Evolutionary conservation across 2,113 vertebrate species (phyloP).

Genomic region (Ibidorhyncha struthersii): DNA sequence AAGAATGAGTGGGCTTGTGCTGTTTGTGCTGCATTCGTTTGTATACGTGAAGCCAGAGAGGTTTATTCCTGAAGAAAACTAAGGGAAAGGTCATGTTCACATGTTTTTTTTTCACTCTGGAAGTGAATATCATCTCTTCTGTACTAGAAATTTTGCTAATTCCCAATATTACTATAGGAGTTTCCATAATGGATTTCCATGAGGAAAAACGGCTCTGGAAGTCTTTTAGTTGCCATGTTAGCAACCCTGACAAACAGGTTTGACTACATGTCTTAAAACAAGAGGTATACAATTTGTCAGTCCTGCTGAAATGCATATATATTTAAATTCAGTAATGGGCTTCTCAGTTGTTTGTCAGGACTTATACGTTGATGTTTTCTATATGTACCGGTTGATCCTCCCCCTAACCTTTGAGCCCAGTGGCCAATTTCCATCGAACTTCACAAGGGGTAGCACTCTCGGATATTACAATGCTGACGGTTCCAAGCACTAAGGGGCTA

Average conservation of each 20-base stretch:
- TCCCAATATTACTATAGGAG: neutral
- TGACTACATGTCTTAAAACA: neutral
- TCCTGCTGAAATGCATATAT: neutral
- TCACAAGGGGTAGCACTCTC: neutral
- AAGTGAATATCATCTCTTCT: neutral
- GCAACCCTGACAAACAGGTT: neutral
- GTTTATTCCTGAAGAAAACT: constrained; percentile 10
- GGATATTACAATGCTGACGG: neutral
- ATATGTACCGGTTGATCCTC: neutral
- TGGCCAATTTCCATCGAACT: neutral
- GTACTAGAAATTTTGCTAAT: neutral
- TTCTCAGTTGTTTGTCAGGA: neutral
- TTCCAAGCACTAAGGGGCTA: neutral
- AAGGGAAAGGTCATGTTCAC: constrained; percentile 31
- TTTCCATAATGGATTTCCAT: neutral
- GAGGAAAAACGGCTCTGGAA: neutral
- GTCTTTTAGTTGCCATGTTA: neutral
- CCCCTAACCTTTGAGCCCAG: neutral
- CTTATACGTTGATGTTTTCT: neutral
- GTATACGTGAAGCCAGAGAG: neutral
- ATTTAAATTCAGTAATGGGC: neutral
- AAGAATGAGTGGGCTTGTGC: neutral
- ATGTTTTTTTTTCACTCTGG: neutral
- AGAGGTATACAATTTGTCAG: neutral
- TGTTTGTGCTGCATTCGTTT: neutral